phyloP scores from a whole-genome alignment of 2,888 invertebrate species.

The Melanostoma scalare region DNA sequence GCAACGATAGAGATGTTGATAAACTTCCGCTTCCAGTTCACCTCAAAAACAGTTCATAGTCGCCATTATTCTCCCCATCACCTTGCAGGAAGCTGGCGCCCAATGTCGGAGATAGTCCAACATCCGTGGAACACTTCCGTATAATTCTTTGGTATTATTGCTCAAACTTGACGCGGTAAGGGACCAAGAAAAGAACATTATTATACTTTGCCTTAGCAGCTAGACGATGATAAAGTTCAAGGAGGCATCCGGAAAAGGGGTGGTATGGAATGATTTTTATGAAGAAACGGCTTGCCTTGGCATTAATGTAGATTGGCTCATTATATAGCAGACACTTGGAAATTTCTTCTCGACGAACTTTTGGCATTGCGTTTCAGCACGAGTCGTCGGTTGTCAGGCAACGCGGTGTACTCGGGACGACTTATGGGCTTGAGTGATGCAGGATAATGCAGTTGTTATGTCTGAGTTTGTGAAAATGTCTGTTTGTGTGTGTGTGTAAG shows the following conservation, averaged over 20 bases:
- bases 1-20: constrained; percentile 65
- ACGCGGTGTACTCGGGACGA: neutral
- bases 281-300: constrained; percentile 69
- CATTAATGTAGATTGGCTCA: constrained; percentile 73
- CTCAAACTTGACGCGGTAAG: constrained; percentile 43
- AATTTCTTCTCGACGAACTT: constrained; percentile 61
- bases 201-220: constrained; percentile 60
- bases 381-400: constrained; percentile 38
- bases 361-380: constrained; percentile 64
- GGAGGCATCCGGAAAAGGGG: neutral
- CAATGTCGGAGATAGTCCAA: constrained; percentile 67
- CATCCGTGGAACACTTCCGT: constrained; percentile 67
- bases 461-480: neutral
- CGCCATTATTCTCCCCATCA: constrained; percentile 60
- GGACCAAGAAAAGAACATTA: constrained; percentile 67
- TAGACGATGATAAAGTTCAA: constrained; percentile 60
- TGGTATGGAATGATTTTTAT: constrained; percentile 15
- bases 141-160: constrained; percentile 59
- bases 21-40: constrained; percentile 72
- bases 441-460: constrained; percentile 54
- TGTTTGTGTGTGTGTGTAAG: constrained; percentile 4
- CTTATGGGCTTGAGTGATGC: constrained; percentile 38
- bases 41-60: constrained; percentile 71
- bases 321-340: constrained; percentile 72
- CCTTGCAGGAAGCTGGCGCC: constrained; percentile 47